These are phyloP conservation scores for Nudaria mundana DNA, from an alignment of 2,888 invertebrate genomes.

Conservation along the genomic window DNA sequence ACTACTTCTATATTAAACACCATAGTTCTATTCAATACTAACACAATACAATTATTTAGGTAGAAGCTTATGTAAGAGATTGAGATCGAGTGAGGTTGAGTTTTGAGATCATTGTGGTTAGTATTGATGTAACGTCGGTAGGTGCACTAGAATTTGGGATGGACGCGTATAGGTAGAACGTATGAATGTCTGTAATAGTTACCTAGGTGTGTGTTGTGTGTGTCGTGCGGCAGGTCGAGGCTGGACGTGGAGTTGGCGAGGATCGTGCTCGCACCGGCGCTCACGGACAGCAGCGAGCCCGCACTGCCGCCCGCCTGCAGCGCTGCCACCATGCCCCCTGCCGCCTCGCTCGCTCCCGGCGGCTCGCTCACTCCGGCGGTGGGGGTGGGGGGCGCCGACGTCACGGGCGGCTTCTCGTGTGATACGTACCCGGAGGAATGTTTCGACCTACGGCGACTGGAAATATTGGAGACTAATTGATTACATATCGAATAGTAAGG, in stretches of 20 bases:
- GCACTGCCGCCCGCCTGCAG: constrained; percentile 27
- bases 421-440: constrained; percentile 39
- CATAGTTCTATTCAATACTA: too few species aligned
- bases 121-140: too few species aligned
- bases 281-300: constrained; percentile 79
- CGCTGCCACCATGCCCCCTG: neutral
- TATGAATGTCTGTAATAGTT: neutral
- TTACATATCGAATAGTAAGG: too few species aligned
- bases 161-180: neutral
- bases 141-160: too few species aligned
- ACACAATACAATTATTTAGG: too few species aligned
- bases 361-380: constrained; percentile 8
- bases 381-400: constrained; percentile 13
- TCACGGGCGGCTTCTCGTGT: constrained; percentile 38
- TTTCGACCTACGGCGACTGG: constrained; percentile 47
- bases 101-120: too few species aligned
- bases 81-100: too few species aligned
- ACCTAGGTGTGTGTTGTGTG: constrained; percentile 17
- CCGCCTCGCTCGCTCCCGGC: neutral
- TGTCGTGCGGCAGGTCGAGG: constrained; percentile 48
- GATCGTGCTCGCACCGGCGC: constrained; percentile 81
- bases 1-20: too few species aligned
- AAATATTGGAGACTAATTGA: too few species aligned
- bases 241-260: constrained; percentile 78
- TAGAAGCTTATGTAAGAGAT: too few species aligned